Evolutionary conservation across 2,888 invertebrate species (phyloP), one percentile per base, ranked within the genome.

Genomic region (Villa cingulata): DNA sequence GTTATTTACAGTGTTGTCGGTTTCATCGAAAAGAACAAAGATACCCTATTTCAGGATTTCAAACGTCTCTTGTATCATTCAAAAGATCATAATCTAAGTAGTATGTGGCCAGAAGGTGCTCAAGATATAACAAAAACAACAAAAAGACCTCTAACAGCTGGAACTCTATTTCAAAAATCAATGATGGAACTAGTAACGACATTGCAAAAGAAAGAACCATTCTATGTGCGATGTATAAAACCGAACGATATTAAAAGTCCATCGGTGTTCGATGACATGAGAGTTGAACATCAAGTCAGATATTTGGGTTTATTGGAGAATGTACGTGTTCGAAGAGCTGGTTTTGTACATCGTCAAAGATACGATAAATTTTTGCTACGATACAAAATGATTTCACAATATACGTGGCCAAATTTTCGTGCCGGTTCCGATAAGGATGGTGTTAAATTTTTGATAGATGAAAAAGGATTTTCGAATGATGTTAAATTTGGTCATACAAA

Each of bases 101-200:
- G 73, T 51, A 94, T 97, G 92, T 97, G 95, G 94, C 96, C 95
- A 0, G 97, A 97, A 68, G 97, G 97, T 27, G 87, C 86, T 20
- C 82, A 86, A 59, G 80, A 90, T 60, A 89, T 96, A 57, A 80
- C 81, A 37, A 80, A 86, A 77, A 94, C 91, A 10, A 97, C 95
- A 1, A 95, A 95, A 62, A 77, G 97, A 2, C 97, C 97, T 0
- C 76, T 84, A 20, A 97, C 96, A 0, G 95, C 96, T 4, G 96
- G 94, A 20, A 86, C 88, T 0, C 72, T 92, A 46, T 97, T 97
- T 77, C 91, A 94, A 68, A 87, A 81, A 64, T 96, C 95, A 1
- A 97, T 97, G 89, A 71, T 85, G 20, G 81, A 88, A 40, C 74
- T 97, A 48, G 92, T 94, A 37, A 74, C 83, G 46, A 95, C 91